phyloP scores from a whole-genome alignment of 1,140 invertebrate species.

The Drosophila guanche region DNA sequence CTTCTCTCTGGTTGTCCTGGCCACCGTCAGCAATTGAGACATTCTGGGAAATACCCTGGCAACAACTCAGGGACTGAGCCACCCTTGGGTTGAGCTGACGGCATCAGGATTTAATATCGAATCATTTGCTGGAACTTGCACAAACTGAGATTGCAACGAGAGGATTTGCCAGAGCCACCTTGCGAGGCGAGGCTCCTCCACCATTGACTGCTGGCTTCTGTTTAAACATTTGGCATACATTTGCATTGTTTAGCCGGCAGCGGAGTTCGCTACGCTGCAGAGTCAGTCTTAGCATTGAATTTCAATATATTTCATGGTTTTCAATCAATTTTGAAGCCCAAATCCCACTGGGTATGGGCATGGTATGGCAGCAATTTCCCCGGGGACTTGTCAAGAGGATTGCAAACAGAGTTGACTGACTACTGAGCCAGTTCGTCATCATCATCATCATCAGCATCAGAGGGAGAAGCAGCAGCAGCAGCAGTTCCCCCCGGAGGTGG shows the following conservation, averaged over 20 bases:
- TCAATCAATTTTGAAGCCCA: constrained; percentile 77
- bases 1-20: constrained; percentile 43
- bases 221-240: constrained; percentile 54
- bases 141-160: constrained; percentile 20
- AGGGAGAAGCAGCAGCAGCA: background rate
- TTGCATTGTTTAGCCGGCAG: constrained; percentile 37
- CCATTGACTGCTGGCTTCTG: constrained; percentile 22
- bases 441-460: constrained; percentile 6
- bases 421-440: constrained; percentile 47
- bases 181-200: constrained; percentile 3
- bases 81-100: constrained; percentile 17
- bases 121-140: constrained; percentile 19
- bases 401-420: constrained; percentile 53
- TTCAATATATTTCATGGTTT: constrained; percentile 80
- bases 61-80: constrained; percentile 23
- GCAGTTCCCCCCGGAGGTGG: constrained; percentile 13
- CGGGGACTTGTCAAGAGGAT: constrained; percentile 68
- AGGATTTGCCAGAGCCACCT: constrained; percentile 19
- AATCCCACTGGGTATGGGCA: constrained; percentile 38
- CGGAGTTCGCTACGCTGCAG: background rate
- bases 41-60: constrained; percentile 76
- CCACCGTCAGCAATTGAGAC: constrained; percentile 70
- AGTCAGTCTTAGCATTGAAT: constrained; percentile 63
- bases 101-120: constrained; percentile 42
- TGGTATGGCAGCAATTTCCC: constrained; percentile 40